A percentile compares a stretch with the other conserved stretches of the same genome.
phyloP scores from a whole-genome alignment of 1,140 invertebrate species.

The Zaprionus kolodkinae region DNA sequence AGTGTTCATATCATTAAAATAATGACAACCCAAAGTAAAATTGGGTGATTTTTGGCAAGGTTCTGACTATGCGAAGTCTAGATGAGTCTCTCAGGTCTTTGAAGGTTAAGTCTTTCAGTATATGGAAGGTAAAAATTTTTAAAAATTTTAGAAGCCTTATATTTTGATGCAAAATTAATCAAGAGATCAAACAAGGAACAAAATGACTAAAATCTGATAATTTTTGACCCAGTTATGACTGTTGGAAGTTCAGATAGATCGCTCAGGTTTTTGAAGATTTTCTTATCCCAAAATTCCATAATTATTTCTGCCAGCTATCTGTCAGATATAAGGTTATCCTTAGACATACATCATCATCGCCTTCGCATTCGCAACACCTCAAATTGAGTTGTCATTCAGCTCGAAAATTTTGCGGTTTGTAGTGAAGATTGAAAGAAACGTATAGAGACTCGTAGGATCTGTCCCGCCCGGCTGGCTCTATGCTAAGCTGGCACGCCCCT shows the following conservation, averaged over 20 bases:
- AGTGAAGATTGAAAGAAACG: not conserved
- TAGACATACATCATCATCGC: constrained; percentile 1
- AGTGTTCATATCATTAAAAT: too few species aligned
- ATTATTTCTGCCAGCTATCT: not conserved
- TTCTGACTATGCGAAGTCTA: not conserved
- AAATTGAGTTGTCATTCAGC: not conserved
- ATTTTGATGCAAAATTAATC: too few species aligned
- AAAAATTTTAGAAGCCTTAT: too few species aligned
- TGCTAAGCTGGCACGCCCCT: constrained; percentile 34
- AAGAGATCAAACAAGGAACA: too few species aligned
- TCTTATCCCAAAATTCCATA: not conserved
- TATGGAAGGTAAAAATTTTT: too few species aligned
- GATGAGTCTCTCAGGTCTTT: too few species aligned
- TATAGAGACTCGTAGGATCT: not conserved
- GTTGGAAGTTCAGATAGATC: not conserved
- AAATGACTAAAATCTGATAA: too few species aligned
- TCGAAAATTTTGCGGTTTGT: constrained; percentile 1
- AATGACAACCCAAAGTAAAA: too few species aligned
- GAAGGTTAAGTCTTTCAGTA: too few species aligned
- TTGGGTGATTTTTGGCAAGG: not conserved
- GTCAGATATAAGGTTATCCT: constrained; percentile 4
- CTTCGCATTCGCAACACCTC: not conserved
- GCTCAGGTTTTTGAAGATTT: too few species aligned
- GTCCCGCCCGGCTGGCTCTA: not conserved
- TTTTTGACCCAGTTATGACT: too few species aligned